These are phyloP conservation scores for Macrotus californicus DNA, from an alignment of 2,113 vertebrate species.

Conservation along the genomic window DNA sequence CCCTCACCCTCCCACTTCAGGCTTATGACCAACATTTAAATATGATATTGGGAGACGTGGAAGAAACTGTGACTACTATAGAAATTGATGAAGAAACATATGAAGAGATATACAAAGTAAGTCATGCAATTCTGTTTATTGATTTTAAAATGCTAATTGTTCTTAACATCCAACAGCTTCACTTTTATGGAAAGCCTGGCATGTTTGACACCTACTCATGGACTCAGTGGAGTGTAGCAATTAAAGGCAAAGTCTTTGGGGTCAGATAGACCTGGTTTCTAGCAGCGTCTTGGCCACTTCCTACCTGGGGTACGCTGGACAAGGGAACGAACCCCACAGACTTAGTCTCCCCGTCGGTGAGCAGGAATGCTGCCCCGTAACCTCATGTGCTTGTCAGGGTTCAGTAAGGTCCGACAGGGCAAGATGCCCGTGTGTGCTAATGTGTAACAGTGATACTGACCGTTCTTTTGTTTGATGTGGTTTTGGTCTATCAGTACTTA, in stretches of 20 bases:
- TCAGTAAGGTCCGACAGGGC: neutral
- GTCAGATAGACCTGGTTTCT: neutral
- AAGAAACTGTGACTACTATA: slow-evolving; percentile 98
- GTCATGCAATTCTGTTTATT: neutral
- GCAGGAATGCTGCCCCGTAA: neutral
- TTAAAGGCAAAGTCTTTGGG: neutral
- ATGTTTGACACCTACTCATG: neutral
- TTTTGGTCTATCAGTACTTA: neutral
- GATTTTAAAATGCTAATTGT: neutral
- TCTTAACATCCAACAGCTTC: neutral
- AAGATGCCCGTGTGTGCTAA: neutral
- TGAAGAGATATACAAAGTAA: slow-evolving; percentile 98
- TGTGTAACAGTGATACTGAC: no score
- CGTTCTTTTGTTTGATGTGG: neutral
- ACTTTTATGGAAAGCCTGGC: neutral
- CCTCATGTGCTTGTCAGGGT: neutral
- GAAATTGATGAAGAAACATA: slow-evolving; percentile 99
- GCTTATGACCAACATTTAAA: slow-evolving; percentile 99
- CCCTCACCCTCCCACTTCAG: slow-evolving; percentile 71
- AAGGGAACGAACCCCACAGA: neutral
- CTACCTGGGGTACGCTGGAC: neutral
- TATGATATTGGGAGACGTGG: slow-evolving; percentile 98
- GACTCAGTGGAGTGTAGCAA: neutral
- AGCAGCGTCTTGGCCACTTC: neutral
- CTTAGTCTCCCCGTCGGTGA: neutral